phyloP scores from a whole-genome alignment of 2,113 vertebrate genomes.

The Urocolius indicus region DNA sequence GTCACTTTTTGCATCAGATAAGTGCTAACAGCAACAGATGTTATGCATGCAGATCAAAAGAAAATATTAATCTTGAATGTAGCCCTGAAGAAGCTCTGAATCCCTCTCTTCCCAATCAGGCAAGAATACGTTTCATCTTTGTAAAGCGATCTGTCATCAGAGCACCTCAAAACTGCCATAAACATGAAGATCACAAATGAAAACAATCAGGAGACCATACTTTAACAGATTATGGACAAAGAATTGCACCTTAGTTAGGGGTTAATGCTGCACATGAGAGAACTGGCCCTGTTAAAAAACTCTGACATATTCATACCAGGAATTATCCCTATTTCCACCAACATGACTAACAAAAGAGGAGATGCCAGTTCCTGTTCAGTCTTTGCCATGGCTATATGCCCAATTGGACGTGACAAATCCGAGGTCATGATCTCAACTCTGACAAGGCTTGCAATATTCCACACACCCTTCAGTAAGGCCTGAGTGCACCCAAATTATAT shows the following conservation, averaged over 20 bases:
- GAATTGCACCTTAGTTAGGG: neutral
- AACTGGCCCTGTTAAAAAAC: neutral
- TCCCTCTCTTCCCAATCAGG: neutral
- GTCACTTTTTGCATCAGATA: neutral
- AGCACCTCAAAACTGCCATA: neutral
- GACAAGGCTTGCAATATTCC: neutral
- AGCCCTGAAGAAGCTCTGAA: slow-evolving; percentile 26
- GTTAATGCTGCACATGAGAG: neutral
- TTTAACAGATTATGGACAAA: neutral
- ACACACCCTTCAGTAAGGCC: neutral
- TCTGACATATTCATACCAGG: neutral
- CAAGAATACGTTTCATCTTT: neutral
- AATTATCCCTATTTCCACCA: neutral
- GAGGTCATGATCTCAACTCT: neutral
- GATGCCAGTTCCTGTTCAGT: neutral
- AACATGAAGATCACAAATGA: neutral
- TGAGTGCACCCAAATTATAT: neutral
- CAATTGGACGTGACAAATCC: neutral
- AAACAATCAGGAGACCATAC: neutral
- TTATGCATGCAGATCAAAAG: slow-evolving; percentile 1
- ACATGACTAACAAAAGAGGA: neutral
- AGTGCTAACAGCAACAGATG: neutral
- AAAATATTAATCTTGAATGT: neutral
- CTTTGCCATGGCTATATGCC: neutral
- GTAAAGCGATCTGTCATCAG: neutral